Base-by-base conservation (phyloP, 2,113 vertebrate genomes). In the Thunnus thynnus region DNA sequence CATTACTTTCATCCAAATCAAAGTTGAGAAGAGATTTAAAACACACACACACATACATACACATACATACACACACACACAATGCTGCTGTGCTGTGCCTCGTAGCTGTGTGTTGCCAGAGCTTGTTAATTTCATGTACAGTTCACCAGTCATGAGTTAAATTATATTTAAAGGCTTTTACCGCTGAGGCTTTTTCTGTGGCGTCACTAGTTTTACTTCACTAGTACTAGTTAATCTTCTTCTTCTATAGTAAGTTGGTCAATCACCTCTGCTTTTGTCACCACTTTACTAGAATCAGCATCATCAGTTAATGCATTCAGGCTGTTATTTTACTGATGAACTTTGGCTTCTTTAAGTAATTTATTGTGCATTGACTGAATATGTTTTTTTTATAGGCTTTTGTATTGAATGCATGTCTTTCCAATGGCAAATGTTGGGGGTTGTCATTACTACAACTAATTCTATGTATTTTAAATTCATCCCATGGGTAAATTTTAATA, bases 121-220 rank as follows among this genome's bases (percentile, higher is more conserved):
- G 46, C 64, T 85, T 86, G 83, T 92, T 89, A 76, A 88, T 88
- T 86, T 91, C 76, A 90, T 91, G 83, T 69, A 55, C 84, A 80
- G 76, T 76, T 79, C 78, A 92, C 78, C 70, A 69, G 68, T 83
- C 83, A 63, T 63, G 61, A 78, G 50, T 41, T 76, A 87, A 86
- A 86, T 91, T 90, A 82, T 76, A 88, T 89, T 75, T 83, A 84
- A 84, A 81, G 66, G 55, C 54, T 55, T 90, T 78, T 57, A 67
- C 12, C 14, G 65, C 63, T 73, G 20, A 22, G 47, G 6, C 32
- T 22, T 50, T 60, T 30, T 41, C 25, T 44, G 20, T 55, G 4
- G 54, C 36, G 9, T 41, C 10, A 3, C 25, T 52, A 6, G n/a
- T 27, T 27, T 76, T 56, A 13, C 25, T 57, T 6, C n/a, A 68